These are phyloP conservation scores for Drosophila melanosoma DNA, from an alignment of 2,888 invertebrate genomes.

Conservation along the genomic window DNA sequence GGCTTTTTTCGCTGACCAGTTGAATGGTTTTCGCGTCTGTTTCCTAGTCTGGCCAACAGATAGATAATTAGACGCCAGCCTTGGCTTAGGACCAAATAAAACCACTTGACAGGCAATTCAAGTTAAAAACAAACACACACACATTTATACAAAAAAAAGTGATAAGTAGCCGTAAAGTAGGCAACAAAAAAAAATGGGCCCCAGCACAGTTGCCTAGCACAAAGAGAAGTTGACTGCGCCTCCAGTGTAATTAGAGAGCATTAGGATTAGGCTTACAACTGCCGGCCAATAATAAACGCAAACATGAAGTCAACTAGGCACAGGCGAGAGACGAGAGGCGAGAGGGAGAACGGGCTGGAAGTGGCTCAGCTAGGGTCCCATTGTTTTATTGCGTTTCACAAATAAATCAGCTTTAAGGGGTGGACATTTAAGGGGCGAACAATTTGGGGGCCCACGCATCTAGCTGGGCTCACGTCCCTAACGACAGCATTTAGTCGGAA, in stretches of 20 bases:
- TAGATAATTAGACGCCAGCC: conserved; percentile 65
- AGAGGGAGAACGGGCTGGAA: not conserved
- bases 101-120: conserved; percentile 31
- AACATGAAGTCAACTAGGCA: conserved; percentile 50
- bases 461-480: conserved; percentile 49
- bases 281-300: conserved; percentile 44
- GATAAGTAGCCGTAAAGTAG: conserved; percentile 73
- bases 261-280: conserved; percentile 72
- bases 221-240: conserved; percentile 17
- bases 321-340: conserved; percentile 26
- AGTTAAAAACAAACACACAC: conserved; percentile 21
- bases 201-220: conserved; percentile 36
- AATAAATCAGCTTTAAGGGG: conserved; percentile 81
- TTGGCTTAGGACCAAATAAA: conserved; percentile 43
- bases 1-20: conserved; percentile 21
- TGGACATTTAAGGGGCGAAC: not conserved
- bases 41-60: conserved; percentile 41
- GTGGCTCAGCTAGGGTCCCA: too few relatives aligned
- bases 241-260: conserved; percentile 76
- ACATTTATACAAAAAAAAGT: conserved; percentile 34
- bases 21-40: conserved; percentile 42
- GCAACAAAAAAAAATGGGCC: conserved; percentile 53
- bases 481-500: conserved; percentile 49
- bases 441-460: not conserved
- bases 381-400: conserved; percentile 33